Conservation (phyloP, 1,140 invertebrate species). For the Cephus cinctus region DNA sequence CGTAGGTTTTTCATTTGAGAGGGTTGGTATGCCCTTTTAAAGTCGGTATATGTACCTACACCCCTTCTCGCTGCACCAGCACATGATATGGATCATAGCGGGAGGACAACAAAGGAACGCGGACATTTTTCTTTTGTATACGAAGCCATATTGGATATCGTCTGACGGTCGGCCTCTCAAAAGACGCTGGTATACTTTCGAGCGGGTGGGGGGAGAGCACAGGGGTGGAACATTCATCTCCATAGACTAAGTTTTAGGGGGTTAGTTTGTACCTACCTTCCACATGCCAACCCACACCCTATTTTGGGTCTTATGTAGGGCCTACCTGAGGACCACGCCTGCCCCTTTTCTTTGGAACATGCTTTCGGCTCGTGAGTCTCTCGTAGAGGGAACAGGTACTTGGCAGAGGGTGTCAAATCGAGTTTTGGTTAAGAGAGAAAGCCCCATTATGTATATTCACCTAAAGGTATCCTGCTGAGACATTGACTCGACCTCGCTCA, state of each 20-base stretch:
- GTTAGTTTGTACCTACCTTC: constrained; percentile 7
- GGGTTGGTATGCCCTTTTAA: constrained; percentile 9
- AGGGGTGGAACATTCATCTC: constrained; percentile 31
- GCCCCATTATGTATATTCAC: no score
- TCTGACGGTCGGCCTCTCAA: constrained; percentile 15
- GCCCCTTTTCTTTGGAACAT: constrained; percentile 7
- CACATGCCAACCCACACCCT: constrained; percentile 3
- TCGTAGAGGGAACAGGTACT: no score
- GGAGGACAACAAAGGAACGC: constrained; percentile 15
- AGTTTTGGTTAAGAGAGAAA: no score
- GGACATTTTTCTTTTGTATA: constrained; percentile 19
- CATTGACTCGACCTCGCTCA: background rate
- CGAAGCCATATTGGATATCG: constrained; percentile 17
- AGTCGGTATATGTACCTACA: constrained; percentile 17
- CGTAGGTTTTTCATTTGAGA: no score
- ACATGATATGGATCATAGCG: no score
- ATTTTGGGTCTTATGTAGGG: background rate
- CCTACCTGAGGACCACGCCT: constrained; percentile 31
- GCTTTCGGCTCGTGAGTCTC: constrained; percentile 8
- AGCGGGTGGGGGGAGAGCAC: constrained; percentile 9
- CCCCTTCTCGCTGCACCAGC: no score
- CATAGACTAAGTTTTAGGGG: constrained; percentile 20
- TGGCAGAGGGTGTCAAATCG: no score
- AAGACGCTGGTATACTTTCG: constrained; percentile 13
- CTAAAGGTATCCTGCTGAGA: no score